These are phyloP conservation scores for Pachymerium ferrugineum DNA, from an alignment of 2,888 invertebrate genomes.

Conservation along the genomic window DNA sequence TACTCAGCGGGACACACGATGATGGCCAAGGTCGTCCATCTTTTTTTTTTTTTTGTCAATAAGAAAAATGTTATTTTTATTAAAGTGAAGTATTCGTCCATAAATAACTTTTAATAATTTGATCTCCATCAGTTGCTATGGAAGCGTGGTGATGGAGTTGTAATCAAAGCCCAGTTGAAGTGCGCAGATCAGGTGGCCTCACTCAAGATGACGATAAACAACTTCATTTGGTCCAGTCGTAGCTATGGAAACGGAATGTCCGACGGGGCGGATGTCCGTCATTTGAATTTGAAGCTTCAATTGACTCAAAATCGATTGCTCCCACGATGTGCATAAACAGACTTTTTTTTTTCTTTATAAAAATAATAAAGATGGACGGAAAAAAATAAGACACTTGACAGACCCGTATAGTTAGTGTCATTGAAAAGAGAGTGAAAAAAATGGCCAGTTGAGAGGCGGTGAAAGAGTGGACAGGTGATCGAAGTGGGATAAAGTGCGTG, in stretches of 20 bases:
- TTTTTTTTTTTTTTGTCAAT: conserved; percentile 7
- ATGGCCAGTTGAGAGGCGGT: background rate
- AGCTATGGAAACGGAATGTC: background rate
- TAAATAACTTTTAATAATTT: conserved; percentile 18
- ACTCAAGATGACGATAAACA: conserved; percentile 21
- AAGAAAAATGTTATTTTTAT: background rate
- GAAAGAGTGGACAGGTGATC: conserved; percentile 6
- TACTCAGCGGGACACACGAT: background rate
- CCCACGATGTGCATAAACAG: background rate
- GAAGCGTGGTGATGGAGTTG: conserved; percentile 18
- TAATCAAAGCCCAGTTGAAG: conserved; percentile 18
- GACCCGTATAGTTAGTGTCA: background rate
- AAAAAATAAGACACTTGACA: background rate
- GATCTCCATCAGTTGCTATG: conserved; percentile 21
- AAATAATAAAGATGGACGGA: background rate
- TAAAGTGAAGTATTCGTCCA: background rate
- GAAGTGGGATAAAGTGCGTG: background rate
- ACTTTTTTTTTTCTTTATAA: background rate
- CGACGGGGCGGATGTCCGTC: conserved; percentile 21
- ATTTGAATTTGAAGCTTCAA: conserved; percentile 18
- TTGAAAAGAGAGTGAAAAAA: background rate
- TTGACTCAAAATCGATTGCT: conserved; percentile 6
- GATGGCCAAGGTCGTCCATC: conserved; percentile 21
- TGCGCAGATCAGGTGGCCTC: conserved; percentile 21
- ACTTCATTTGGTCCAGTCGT: conserved; percentile 18